Evolutionary conservation across 2,113 vertebrate genomes (phyloP).

Genomic region (Eolophus roseicapilla): DNA sequence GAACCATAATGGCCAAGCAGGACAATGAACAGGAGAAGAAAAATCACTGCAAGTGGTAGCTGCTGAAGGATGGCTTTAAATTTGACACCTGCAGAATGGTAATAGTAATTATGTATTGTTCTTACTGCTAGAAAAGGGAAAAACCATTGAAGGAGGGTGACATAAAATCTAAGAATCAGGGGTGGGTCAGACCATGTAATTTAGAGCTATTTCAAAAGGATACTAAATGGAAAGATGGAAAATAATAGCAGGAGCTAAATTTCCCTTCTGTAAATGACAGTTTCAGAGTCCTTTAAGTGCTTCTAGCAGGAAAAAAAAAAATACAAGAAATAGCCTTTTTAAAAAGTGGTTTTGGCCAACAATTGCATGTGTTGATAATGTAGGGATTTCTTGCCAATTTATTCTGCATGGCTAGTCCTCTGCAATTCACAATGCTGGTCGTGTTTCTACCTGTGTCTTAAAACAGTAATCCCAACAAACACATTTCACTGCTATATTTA

Average conservation of each 20-base stretch:
- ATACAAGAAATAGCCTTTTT: neutral
- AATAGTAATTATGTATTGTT: slow-evolving; percentile 58
- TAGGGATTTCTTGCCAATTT: slow-evolving; percentile 45
- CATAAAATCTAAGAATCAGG: slow-evolving; percentile 55
- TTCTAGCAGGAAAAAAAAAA: slow-evolving; percentile 18
- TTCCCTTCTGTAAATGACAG: slow-evolving; percentile 58
- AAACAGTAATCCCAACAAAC: neutral
- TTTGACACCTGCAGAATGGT: slow-evolving; percentile 39
- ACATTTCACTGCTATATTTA: neutral
- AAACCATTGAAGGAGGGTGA: slow-evolving; percentile 15
- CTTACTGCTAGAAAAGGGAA: slow-evolving; percentile 1
- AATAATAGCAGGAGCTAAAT: slow-evolving; percentile 65
- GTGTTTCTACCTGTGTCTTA: neutral
- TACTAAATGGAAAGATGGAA: slow-evolving; percentile 55
- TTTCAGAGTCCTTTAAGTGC: slow-evolving; percentile 55
- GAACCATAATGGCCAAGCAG: slow-evolving; percentile 37
- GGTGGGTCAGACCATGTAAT: slow-evolving; percentile 43
- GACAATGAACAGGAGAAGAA: slow-evolving; percentile 48
- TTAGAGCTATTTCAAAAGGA: slow-evolving; percentile 50
- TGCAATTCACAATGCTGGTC: neutral
- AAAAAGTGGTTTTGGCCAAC: slow-evolving; percentile 19
- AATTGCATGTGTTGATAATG: slow-evolving; percentile 38
- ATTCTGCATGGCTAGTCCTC: neutral
- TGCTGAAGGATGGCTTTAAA: slow-evolving; percentile 34
- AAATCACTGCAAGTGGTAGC: slow-evolving; percentile 40